Base-by-base conservation (phyloP, 2,888 invertebrate genomes). In the Rosalia funebris region DNA sequence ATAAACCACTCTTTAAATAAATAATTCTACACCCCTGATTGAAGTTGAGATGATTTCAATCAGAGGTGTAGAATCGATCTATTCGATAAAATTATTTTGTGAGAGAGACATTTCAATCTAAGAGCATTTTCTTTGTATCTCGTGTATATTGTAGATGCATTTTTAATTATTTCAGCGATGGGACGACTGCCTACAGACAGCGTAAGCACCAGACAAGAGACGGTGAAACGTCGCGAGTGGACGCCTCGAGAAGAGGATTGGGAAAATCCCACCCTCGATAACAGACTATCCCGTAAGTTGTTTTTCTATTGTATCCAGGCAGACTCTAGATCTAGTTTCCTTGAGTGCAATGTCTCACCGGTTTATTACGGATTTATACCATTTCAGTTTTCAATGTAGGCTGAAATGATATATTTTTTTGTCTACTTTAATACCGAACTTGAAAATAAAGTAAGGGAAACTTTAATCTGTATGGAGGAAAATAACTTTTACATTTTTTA, bases 211-310 rank as follows among this genome's bases (percentile, higher is more conserved):
- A 75, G 79, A 62, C 77, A 79, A 57, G 79, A 78, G 58, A 73
- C 74, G 17, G 72, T 78, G 15, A 75, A 74, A 63, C 76, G 77
- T 68, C 72, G 78, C 57, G 77, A 79, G 62, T 79, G 81, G 77
- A 75, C 76, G 58, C 75, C 79, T 52, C 74, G 78, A 48, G 80
- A 81, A 20, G 78, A 80, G 61, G 79, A 80, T 60, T 80, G 79
- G 77, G 79, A 79, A 63, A 75, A 81, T 65, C 78, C 81, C n/a
- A 76, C 77, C 12, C 72, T 81, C 61, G 81, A 83, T 72, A 82
- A 83, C 70, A 75, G 83, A 73, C 78, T 83, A 61, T 83, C 83
- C 58, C 76, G 83, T 83, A 79, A 81, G 83, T 81, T 11, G 52
- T 45, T 16, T 58, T 11, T 44, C 32, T 44, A 17, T 34, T 34